Conservation (phyloP, 1,140 invertebrate genomes). For the Drosophila orosa region DNA sequence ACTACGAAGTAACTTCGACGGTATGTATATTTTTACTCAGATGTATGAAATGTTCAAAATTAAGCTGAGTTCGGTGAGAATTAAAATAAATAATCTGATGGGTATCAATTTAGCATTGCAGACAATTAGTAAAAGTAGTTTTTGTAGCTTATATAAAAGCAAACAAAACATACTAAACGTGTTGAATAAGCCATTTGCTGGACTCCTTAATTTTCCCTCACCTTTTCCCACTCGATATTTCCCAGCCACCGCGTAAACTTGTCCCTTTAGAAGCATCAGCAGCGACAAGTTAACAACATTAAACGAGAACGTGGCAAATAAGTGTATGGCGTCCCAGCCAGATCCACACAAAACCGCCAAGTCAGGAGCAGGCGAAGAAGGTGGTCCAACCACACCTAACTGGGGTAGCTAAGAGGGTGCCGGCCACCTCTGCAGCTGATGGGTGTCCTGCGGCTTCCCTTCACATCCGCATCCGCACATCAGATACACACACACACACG, state of each 20-base stretch:
- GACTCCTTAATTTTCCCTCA: background rate
- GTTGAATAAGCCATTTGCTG: background rate
- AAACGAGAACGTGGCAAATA: constrained; percentile 63
- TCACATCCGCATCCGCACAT: constrained; percentile 12
- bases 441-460: constrained; percentile 37
- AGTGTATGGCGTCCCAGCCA: constrained; percentile 33
- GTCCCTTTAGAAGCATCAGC: constrained; percentile 11
- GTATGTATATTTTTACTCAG: background rate
- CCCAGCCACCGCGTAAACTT: background rate
- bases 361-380: constrained; percentile 47
- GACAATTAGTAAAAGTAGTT: no score
- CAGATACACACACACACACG: constrained; percentile 17
- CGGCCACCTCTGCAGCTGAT: constrained; percentile 56
- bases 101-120: background rate
- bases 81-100: background rate
- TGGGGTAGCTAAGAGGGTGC: constrained; percentile 22
- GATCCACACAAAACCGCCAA: constrained; percentile 61
- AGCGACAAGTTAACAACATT: constrained; percentile 59
- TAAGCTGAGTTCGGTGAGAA: background rate
- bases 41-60: background rate
- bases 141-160: background rate
- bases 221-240: background rate
- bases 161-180: background rate
- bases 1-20: background rate
- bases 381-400: constrained; percentile 23